Conservation (phyloP, 2,113 vertebrate species). For the Brachyhypopomus occidentalis region DNA sequence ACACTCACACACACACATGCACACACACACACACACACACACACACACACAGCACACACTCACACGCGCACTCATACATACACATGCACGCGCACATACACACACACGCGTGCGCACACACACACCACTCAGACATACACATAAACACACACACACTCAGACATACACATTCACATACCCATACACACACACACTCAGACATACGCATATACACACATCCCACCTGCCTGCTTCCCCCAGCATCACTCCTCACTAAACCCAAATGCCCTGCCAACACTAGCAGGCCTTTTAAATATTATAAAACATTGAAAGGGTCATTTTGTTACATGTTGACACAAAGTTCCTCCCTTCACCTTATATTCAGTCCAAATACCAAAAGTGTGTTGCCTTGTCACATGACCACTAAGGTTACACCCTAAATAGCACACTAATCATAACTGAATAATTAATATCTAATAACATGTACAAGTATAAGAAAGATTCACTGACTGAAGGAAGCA, state of each 20-base stretch:
- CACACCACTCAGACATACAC: too few species aligned
- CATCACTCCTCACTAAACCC: conserved; percentile 1
- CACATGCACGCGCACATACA: background rate
- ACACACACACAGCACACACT: conserved; percentile 56
- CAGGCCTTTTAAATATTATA: background rate
- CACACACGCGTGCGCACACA: too few species aligned
- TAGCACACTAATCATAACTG: background rate
- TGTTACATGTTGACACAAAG: too few species aligned
- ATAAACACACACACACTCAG: conserved; percentile 50
- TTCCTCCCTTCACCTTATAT: too few species aligned
- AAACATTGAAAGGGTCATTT: background rate
- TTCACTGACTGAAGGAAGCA: background rate
- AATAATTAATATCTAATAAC: background rate
- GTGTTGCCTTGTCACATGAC: too few species aligned
- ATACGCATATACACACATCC: too few species aligned
- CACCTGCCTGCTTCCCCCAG: conserved; percentile 28
- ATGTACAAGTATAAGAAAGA: background rate
- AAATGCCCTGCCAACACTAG: background rate
- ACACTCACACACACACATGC: background rate
- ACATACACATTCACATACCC: conserved; percentile 37
- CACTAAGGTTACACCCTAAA: background rate
- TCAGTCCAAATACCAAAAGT: too few species aligned
- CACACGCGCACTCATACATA: conserved; percentile 63
- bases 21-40: too few species aligned
- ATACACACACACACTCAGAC: too few species aligned